Evolutionary conservation across 1,140 invertebrate genomes (phyloP).

Genomic region (Amphibalanus amphitrite): DNA sequence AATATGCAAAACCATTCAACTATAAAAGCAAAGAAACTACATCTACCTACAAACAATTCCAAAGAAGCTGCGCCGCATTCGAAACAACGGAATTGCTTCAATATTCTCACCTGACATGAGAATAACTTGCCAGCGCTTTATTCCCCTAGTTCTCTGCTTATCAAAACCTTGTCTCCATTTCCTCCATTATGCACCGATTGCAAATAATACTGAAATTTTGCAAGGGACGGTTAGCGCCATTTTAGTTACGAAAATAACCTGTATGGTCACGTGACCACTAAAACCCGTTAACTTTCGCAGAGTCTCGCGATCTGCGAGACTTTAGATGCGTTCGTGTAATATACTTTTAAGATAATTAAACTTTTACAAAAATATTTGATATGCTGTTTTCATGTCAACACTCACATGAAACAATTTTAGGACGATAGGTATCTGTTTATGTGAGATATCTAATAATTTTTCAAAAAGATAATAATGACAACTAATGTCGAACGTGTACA

Average conservation of each 20-base stretch:
- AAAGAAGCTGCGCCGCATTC: neutral
- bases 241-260: conserved; percentile 5
- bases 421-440: neutral
- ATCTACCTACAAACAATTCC: neutral
- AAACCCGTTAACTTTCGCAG: neutral
- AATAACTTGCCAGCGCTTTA: neutral
- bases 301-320: neutral
- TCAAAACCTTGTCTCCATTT: neutral
- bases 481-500: too few species aligned
- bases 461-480: too few species aligned
- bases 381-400: neutral
- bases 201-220: neutral
- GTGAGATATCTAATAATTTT: neutral
- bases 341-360: too few species aligned
- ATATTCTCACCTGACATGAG: neutral
- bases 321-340: neutral
- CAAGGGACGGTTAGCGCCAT: conserved; percentile 4
- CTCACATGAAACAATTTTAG: neutral
- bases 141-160: neutral
- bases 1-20: too few species aligned
- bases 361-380: neutral
- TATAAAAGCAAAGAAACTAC: neutral
- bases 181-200: neutral
- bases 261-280: conserved; percentile 3
- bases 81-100: neutral